These are phyloP conservation scores for Rhopalosiphum nymphaeae DNA, from an alignment of 2,888 invertebrate genomes.

Conservation along the genomic window DNA sequence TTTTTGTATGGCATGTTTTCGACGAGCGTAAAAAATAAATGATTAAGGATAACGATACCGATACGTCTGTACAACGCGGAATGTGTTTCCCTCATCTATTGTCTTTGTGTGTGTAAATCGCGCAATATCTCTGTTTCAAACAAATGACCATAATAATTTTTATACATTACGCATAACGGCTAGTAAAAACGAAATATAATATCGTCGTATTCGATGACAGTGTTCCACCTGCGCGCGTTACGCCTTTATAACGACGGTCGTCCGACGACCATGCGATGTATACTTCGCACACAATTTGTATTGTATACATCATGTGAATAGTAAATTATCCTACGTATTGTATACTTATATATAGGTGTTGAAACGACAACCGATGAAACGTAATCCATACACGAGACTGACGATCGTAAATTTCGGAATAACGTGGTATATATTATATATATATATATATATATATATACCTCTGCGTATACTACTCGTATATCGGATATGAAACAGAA, in stretches of 20 bases:
- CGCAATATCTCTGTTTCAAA: not conserved
- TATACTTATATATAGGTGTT: not conserved
- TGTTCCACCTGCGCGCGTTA: not conserved
- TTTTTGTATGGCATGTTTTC: not conserved
- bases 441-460: not conserved
- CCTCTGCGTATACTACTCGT: not conserved
- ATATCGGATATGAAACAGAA: not conserved
- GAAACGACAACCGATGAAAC: not conserved
- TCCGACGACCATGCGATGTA: not conserved
- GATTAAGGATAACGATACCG: not conserved
- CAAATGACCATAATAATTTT: not conserved
- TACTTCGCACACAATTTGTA: not conserved
- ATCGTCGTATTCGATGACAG: not conserved
- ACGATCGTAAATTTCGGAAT: not conserved
- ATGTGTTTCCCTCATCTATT: not conserved
- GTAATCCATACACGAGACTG: not conserved
- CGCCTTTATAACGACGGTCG: not conserved
- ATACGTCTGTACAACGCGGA: not conserved
- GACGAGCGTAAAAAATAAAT: not conserved
- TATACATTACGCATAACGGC: not conserved
- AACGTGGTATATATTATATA: not conserved
- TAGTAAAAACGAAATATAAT: not conserved
- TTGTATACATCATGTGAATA: not conserved
- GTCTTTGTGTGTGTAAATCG: not conserved
- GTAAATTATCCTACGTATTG: not conserved